These are phyloP conservation scores for Venturia canescens DNA, from an alignment of 1,140 invertebrate species.

Conservation along the genomic window DNA sequence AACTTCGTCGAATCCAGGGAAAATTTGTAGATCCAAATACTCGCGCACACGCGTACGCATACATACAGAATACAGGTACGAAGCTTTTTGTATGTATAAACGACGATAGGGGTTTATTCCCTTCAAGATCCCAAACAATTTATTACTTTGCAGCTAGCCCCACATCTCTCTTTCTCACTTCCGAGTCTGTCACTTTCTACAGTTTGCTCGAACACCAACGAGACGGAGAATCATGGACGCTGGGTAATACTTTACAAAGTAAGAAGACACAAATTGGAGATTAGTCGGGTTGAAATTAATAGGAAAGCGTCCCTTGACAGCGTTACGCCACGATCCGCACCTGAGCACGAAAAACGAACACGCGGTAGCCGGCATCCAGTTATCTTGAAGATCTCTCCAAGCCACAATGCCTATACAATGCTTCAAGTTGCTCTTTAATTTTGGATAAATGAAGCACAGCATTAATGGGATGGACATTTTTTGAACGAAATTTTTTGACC, in stretches of 20 bases:
- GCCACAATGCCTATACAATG: background rate
- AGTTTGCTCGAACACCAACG: background rate
- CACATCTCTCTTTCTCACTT: constrained; percentile 1
- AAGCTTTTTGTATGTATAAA: constrained; percentile 18
- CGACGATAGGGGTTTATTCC: constrained; percentile 7
- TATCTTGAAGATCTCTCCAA: background rate
- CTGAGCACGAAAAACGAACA: constrained; percentile 54
- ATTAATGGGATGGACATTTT: too few relatives aligned
- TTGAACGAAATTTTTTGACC: too few relatives aligned
- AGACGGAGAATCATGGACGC: constrained; percentile 47
- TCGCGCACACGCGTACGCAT: too few relatives aligned
- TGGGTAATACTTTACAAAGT: constrained; percentile 60
- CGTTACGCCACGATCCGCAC: constrained; percentile 61
- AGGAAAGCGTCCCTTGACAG: constrained; percentile 62
- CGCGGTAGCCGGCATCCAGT: background rate
- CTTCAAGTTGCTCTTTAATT: background rate
- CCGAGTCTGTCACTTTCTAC: constrained; percentile 1
- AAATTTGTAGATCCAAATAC: too few relatives aligned
- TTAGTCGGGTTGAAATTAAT: constrained; percentile 72
- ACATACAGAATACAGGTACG: too few relatives aligned
- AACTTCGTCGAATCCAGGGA: background rate
- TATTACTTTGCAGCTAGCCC: constrained; percentile 1
- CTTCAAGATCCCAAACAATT: constrained; percentile 27
- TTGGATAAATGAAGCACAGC: too few relatives aligned
- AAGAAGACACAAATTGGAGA: constrained; percentile 70